Percentiles rank a stretch among this genome's conserved stretches.
Evolutionary conservation across 1,140 invertebrate genomes (phyloP).

Genomic region (Lepidurus couesii): DNA sequence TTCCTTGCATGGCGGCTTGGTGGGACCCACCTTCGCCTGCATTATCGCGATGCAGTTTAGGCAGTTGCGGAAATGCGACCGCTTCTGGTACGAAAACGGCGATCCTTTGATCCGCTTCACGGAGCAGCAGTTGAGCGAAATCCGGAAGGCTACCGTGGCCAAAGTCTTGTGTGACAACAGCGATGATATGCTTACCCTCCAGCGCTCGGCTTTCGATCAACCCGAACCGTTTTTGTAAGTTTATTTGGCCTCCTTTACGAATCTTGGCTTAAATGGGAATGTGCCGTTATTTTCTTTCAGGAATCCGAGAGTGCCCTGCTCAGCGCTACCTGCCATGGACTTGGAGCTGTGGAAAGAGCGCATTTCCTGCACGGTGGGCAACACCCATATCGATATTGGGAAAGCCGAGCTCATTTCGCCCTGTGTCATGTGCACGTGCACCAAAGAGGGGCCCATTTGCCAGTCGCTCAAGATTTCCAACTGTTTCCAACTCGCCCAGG

Average conservation of each 20-base stretch:
- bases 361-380: constrained; percentile 46
- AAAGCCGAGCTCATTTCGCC: constrained; percentile 51
- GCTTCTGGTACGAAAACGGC: constrained; percentile 70
- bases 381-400: constrained; percentile 49
- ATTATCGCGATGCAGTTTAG: constrained; percentile 54
- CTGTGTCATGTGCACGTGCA: constrained; percentile 58
- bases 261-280: background rate
- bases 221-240: constrained; percentile 56
- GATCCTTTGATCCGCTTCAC: constrained; percentile 52
- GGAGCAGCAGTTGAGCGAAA: constrained; percentile 76
- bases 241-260: background rate
- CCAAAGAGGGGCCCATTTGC: constrained; percentile 55
- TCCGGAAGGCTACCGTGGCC: constrained; percentile 83
- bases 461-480: constrained; percentile 52
- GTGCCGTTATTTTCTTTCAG: constrained; percentile 39
- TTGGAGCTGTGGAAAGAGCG: constrained; percentile 50
- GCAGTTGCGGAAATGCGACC: constrained; percentile 73
- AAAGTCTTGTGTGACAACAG: constrained; percentile 91
- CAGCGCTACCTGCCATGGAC: constrained; percentile 45
- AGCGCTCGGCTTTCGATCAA: constrained; percentile 79
- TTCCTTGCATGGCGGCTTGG: constrained; percentile 49
- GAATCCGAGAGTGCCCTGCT: constrained; percentile 51
- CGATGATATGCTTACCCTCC: constrained; percentile 75
- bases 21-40: constrained; percentile 55
- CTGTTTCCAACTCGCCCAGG: constrained; percentile 48